phyloP scores from a whole-genome alignment of 2,797 vertebrate species.

The Tragelaphus eurycerus region DNA sequence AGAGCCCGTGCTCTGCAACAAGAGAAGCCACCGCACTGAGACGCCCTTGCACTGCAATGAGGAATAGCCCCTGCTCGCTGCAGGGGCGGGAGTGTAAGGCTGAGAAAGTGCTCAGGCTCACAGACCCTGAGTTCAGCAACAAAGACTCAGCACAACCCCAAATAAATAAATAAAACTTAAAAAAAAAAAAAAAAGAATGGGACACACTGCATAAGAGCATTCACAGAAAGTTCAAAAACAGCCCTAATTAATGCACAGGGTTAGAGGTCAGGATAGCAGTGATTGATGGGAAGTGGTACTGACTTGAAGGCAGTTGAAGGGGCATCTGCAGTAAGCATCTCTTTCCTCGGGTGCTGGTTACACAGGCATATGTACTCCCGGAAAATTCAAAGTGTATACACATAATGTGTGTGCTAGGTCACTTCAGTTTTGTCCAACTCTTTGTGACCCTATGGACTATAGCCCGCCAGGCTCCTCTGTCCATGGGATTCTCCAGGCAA shows the following conservation, averaged over 20 bases:
- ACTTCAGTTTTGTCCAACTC: background rate
- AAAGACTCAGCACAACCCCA: background rate
- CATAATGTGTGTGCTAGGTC: background rate
- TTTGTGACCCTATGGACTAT: background rate
- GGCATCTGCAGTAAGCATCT: background rate
- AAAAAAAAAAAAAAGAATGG: background rate
- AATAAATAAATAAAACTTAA: background rate
- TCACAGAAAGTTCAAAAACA: background rate
- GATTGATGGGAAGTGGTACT: background rate
- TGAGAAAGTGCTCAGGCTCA: background rate
- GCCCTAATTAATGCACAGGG: background rate
- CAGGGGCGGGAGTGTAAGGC: background rate
- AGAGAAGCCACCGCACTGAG: background rate
- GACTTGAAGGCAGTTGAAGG: background rate
- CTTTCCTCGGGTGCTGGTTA: background rate
- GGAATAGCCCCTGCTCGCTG: rapidly evolving
- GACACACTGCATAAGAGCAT: background rate
- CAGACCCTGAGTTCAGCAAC: background rate
- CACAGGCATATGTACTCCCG: background rate
- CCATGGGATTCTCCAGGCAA: background rate
- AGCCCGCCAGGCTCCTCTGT: background rate
- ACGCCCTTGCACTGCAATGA: background rate
- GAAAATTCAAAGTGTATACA: background rate
- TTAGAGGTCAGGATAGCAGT: background rate
- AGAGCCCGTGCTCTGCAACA: background rate